Evolutionary conservation across 2,113 vertebrate genomes (phyloP).

Genomic region (Acinonyx jubatus): DNA sequence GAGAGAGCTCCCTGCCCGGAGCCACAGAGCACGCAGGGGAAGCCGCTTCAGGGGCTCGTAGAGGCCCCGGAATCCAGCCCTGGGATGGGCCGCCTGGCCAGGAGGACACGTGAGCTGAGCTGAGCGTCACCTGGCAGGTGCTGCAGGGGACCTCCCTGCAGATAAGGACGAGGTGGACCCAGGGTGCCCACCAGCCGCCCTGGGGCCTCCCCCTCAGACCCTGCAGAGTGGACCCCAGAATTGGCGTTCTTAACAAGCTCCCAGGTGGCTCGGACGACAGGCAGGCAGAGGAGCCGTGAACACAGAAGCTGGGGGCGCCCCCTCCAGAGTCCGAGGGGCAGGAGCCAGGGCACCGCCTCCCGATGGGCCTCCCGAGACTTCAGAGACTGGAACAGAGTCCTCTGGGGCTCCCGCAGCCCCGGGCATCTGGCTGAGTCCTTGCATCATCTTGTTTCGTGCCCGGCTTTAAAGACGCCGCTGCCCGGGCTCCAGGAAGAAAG

Average conservation of each 20-base stretch:
- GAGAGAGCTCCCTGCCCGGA: background rate
- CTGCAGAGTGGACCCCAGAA: background rate
- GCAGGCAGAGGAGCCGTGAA: fast-evolving
- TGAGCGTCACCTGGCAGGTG: fast-evolving
- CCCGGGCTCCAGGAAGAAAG: too few relatives aligned
- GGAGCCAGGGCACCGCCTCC: fast-evolving
- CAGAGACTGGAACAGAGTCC: fast-evolving
- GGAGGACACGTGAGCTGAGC: fast-evolving
- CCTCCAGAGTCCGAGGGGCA: background rate
- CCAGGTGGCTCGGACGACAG: background rate
- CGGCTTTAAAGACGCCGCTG: fast-evolving
- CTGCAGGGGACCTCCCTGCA: background rate
- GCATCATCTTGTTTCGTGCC: fast-evolving
- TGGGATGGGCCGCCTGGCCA: background rate
- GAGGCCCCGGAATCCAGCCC: background rate
- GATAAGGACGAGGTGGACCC: background rate
- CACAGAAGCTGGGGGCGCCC: background rate
- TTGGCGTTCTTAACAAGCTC: background rate
- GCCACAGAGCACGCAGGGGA: fast-evolving
- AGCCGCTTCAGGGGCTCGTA: too few relatives aligned
- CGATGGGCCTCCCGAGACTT: background rate
- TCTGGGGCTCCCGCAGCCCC: fast-evolving
- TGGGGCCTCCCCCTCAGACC: background rate
- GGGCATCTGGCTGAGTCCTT: fast-evolving
- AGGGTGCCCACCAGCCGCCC: background rate